Conservation (phyloP, 2,888 invertebrate species). For the Romanomermis culicivorax region DNA sequence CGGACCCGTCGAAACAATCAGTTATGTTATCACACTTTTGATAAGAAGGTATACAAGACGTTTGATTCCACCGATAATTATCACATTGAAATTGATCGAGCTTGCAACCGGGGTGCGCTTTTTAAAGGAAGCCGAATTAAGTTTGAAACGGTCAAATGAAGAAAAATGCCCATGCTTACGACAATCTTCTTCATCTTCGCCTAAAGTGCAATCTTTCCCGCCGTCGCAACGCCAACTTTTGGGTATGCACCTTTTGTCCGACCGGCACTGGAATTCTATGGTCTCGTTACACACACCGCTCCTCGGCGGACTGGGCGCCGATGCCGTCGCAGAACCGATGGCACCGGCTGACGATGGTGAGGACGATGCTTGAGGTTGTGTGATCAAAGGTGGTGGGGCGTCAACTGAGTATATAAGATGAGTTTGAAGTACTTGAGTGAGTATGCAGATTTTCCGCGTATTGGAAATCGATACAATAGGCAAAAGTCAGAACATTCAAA, state of each 20-base stretch:
- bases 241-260: conserved; percentile 6
- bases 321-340: no score
- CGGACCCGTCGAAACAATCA: conserved; percentile 81
- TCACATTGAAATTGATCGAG: conserved; percentile 61
- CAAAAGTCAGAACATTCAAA: no score
- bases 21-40: conserved; percentile 80
- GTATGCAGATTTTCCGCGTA: no score
- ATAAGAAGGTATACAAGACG: conserved; percentile 78
- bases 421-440: no score
- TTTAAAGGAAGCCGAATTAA: not conserved
- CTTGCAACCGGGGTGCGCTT: conserved; percentile 83
- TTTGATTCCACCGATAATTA: conserved; percentile 81
- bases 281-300: conserved; percentile 2
- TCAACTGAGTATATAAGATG: no score
- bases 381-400: no score
- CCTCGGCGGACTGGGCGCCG: not conserved
- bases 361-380: no score
- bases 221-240: conserved; percentile 10
- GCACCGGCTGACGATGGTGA: no score
- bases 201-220: conserved; percentile 7
- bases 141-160: not conserved
- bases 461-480: no score
- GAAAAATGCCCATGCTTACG: conserved; percentile 3
- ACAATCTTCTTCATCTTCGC: conserved; percentile 11
- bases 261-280: conserved; percentile 7